A percentile compares a stretch with the other conserved stretches of the same genome.
Evolutionary conservation across 2,888 invertebrate genomes (phyloP).

Genomic region (Halictus ligatus): DNA sequence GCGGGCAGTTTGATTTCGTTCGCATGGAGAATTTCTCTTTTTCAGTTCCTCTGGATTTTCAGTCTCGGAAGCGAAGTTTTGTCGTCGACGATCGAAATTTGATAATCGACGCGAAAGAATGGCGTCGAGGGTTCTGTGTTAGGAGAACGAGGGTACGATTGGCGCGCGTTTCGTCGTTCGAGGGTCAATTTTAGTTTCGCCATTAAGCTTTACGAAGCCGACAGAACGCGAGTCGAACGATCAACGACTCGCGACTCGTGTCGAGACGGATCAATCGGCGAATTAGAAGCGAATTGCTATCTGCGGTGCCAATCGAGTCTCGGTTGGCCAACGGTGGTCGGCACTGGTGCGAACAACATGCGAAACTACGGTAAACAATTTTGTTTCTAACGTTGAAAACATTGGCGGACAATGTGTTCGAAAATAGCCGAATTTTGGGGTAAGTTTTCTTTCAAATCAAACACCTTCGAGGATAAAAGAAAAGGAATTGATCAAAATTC

Average conservation of each 20-base stretch:
- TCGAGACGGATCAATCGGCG: neutral
- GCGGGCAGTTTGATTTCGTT: neutral
- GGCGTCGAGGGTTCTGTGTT: neutral
- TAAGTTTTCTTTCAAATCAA: neutral
- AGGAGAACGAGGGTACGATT: neutral
- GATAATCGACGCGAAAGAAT: neutral
- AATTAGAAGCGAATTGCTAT: neutral
- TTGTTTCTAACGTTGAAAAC: neutral
- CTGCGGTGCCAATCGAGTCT: neutral
- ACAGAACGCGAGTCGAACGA: neutral
- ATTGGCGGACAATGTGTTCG: neutral
- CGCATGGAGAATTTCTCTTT: neutral
- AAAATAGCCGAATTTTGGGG: neutral
- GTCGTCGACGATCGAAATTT: neutral
- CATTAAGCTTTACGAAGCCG: constrained; percentile 11
- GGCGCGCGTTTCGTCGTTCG: neutral
- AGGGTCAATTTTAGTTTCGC: neutral
- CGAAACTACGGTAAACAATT: neutral
- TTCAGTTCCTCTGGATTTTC: neutral
- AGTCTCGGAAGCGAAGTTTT: neutral
- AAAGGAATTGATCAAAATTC: neutral
- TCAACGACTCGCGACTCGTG: neutral
- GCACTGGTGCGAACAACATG: neutral
- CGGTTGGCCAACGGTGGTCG: neutral
- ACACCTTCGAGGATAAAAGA: neutral